A percentile compares a stretch with the other conserved stretches of the same genome.
Evolutionary conservation across 2,888 invertebrate species (phyloP).

Genomic region (Charanyca ferruginea): DNA sequence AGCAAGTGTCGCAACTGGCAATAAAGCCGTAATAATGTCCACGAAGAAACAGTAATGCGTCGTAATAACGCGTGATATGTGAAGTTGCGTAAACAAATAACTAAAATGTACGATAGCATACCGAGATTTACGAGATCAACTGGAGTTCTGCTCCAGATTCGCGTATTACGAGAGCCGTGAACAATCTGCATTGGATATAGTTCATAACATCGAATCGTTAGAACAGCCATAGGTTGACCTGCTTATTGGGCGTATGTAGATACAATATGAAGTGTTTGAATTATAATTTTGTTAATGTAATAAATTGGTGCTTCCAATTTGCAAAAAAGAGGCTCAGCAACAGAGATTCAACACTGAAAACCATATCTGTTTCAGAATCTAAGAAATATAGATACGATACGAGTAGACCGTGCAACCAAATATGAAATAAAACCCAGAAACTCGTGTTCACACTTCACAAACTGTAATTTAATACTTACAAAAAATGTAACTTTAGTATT

Average conservation of each 20-base stretch:
- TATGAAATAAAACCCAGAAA: constrained; percentile 36
- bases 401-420: constrained; percentile 14
- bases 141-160: constrained; percentile 65
- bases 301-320: background rate
- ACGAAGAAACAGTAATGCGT: constrained; percentile 56
- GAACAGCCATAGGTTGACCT: constrained; percentile 9
- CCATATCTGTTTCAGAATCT: constrained; percentile 3
- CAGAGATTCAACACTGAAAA: background rate
- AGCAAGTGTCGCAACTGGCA: constrained; percentile 65
- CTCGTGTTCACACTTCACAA: constrained; percentile 36
- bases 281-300: background rate
- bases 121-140: constrained; percentile 67
- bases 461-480: constrained; percentile 45
- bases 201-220: constrained; percentile 6
- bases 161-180: constrained; percentile 41
- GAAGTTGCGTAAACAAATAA: constrained; percentile 70
- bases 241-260: background rate
- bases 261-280: background rate
- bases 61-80: constrained; percentile 64
- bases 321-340: too few species aligned
- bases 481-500: constrained; percentile 42
- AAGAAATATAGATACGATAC: constrained; percentile 14
- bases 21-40: constrained; percentile 70
- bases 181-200: constrained; percentile 47
- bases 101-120: constrained; percentile 57